Base-by-base conservation (phyloP, 1,140 invertebrate species). In the Drosophila trapezifrons region DNA sequence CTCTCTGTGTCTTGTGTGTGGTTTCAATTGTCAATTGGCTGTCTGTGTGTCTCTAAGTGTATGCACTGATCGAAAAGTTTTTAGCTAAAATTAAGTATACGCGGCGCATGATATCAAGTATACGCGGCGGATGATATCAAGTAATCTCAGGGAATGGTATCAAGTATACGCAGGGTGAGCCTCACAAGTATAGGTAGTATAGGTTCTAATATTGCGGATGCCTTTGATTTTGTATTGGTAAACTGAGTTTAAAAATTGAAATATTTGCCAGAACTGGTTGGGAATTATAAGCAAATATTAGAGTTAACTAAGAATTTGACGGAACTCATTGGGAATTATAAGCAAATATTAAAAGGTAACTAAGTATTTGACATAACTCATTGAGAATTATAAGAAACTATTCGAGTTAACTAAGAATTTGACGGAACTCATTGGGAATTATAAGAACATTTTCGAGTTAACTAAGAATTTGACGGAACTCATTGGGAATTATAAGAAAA, bases 11-110 rank as follows among this genome's bases (percentile, higher is more conserved):
- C 10, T 51, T 57, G 38, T 56, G 15, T 72, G 67, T 76, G 73
- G 76, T 58, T 60, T 67, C 55, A 62, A 52, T 73, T 69, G 56
- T 54, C 70, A 54, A 63, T 70, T 64, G 38, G 47, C 35, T 62
- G 40, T 20, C 25, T n/a, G 17, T 58, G 25, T 67, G 10, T 66
- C 27, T 25, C 9, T 32, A 29, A 42, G 43, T 47, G 64, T 49
- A n/a, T 40, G 57, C 64, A 71, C 70, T 72, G 71, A 29, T 37
- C 25, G 47, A 55, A 63, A 22, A 17, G 4, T 37, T 56, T 32
- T 0, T 20, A 2, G 13, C 18, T 8, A n/a, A 27, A 27, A 42
- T 18, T 32, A 38, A 59, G 32, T 54, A 54, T 35, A 52, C 29
- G 13, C 43, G 12, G 20, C 9, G 43, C 2, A 12, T 15, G 13